A percentile compares a stretch with the other conserved stretches of the same genome.
Evolutionary conservation across 1,140 invertebrate species (phyloP).

Genomic region (Nebria ingens): DNA sequence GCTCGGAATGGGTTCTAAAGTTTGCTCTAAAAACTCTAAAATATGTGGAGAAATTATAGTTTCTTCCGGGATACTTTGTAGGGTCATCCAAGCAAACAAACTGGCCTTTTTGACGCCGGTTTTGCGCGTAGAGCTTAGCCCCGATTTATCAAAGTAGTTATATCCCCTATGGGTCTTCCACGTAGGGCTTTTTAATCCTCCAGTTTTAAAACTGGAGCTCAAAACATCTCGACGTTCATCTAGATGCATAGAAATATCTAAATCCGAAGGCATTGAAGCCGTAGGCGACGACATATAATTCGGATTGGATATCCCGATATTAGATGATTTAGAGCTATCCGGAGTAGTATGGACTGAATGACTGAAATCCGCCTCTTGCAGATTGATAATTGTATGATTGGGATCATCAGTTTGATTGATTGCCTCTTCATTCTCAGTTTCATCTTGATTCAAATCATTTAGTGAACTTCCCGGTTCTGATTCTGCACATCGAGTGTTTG

Average conservation of each 20-base stretch:
- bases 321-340: neutral
- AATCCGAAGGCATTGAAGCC: neutral
- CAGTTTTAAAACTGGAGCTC: neutral
- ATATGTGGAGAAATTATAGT: conserved; percentile 92
- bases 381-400: too few species aligned
- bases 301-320: neutral
- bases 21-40: conserved; percentile 89
- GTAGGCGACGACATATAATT: neutral
- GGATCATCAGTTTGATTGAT: too few species aligned
- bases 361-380: neutral
- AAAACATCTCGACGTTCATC: neutral
- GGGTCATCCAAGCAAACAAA: conserved; percentile 88
- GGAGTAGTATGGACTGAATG: neutral
- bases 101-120: conserved; percentile 78
- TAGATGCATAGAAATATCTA: neutral
- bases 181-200: neutral
- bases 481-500: neutral
- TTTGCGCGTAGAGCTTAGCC: conserved; percentile 37
- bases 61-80: conserved; percentile 92
- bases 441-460: too few species aligned
- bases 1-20: conserved; percentile 82
- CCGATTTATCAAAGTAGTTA: neutral
- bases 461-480: neutral
- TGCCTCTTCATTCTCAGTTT: neutral
- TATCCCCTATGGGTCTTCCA: neutral